A percentile compares a stretch with the other conserved stretches of the same genome.
These are phyloP conservation scores for Pararge aegeria DNA, from an alignment of 1,140 invertebrate species.

Conservation along the genomic window DNA sequence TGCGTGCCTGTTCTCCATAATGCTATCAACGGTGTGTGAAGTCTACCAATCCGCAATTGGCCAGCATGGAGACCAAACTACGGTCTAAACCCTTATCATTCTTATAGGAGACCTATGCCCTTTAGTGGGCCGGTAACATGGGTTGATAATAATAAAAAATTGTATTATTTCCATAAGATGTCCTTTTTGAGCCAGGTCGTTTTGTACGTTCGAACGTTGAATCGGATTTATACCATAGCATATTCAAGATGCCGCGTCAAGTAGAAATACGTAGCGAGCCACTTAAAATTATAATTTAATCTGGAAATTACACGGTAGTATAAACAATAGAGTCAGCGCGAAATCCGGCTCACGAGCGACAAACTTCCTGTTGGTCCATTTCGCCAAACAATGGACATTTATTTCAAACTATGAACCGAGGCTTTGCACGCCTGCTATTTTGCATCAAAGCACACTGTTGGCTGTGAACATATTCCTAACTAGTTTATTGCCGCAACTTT, in stretches of 20 bases:
- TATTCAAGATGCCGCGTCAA: background rate
- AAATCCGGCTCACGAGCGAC: conserved; percentile 1
- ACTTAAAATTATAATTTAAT: conserved; percentile 9
- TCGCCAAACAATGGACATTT: conserved; percentile 9
- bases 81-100: too few species aligned
- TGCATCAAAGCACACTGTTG: conserved; percentile 3
- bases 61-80: too few species aligned
- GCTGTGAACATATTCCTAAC: background rate
- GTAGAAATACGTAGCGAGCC: background rate
- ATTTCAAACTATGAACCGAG: conserved; percentile 3
- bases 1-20: too few species aligned
- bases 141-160: too few species aligned
- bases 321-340: conserved; percentile 7
- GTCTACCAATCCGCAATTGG: too few species aligned
- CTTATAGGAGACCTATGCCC: too few species aligned
- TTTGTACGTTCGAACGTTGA: too few species aligned
- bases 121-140: too few species aligned
- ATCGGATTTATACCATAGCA: too few species aligned
- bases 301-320: background rate
- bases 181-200: too few species aligned
- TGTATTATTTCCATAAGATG: too few species aligned
- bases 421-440: conserved; percentile 5
- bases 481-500: background rate
- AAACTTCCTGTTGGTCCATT: conserved; percentile 9
- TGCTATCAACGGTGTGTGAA: too few species aligned